phyloP scores from a whole-genome alignment of 2,797 vertebrate species.

The Prunella strophiata region DNA sequence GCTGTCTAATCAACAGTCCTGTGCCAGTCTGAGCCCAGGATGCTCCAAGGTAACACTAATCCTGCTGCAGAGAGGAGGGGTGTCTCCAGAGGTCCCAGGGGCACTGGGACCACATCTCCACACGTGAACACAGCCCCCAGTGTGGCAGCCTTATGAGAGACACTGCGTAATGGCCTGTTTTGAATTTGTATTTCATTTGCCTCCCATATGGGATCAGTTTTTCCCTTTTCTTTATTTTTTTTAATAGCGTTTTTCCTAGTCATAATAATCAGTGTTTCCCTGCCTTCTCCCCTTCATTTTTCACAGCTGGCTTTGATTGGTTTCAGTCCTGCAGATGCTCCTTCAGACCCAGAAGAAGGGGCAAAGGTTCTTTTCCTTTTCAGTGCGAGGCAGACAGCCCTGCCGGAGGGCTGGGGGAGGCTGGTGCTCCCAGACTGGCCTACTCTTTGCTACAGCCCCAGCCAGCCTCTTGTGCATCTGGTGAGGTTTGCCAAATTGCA shows the following conservation, averaged over 20 bases:
- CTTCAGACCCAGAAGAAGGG: conserved; percentile 16
- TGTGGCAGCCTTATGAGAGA: not conserved
- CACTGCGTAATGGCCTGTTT: conserved; percentile 37
- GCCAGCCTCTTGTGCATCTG: conserved; percentile 20
- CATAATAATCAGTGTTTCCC: conserved; percentile 70
- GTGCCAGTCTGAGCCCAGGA: not conserved
- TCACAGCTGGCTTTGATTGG: conserved; percentile 80
- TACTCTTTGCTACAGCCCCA: not conserved
- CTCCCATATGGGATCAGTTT: conserved; percentile 54
- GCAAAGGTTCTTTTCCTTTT: conserved; percentile 53
- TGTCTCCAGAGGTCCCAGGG: not conserved
- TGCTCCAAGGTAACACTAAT: not conserved
- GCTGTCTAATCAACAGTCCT: not conserved
- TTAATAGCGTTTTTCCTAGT: conserved; percentile 73
- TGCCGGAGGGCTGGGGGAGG: not conserved
- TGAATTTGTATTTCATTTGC: conserved; percentile 35
- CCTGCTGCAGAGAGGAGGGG: rapidly evolving
- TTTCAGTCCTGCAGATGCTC: conserved; percentile 60
- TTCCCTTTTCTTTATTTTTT: conserved; percentile 71
- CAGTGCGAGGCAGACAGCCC: not conserved
- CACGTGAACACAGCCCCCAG: not conserved
- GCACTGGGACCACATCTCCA: not conserved
- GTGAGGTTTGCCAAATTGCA: conserved; percentile 40
- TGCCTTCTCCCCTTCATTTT: conserved; percentile 47
- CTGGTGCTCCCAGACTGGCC: not conserved